phyloP scores from a whole-genome alignment of 1,140 invertebrate species.

The Drusus annulatus region DNA sequence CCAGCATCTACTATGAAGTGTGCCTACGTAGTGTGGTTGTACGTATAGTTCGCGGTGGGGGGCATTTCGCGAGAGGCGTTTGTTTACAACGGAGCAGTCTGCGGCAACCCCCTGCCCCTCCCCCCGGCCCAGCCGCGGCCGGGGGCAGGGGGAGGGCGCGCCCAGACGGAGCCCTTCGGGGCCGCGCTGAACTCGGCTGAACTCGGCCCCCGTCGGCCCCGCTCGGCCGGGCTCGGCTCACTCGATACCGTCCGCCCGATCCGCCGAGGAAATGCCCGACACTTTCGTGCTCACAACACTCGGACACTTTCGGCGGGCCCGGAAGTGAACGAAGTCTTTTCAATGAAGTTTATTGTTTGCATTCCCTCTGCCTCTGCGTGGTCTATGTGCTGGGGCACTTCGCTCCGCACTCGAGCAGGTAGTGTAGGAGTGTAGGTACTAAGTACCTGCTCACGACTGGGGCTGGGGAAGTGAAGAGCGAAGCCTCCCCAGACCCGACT shows the following conservation, averaged over 20 bases:
- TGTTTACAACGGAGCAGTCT: constrained; percentile 4
- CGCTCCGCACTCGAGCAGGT: not conserved
- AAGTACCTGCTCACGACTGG: too few species aligned
- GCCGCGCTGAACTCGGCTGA: too few species aligned
- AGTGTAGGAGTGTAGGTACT: not conserved
- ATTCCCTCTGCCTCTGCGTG: not conserved
- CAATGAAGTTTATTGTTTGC: constrained; percentile 37
- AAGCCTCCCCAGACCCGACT: too few species aligned
- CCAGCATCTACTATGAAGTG: too few species aligned
- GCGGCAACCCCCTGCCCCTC: too few species aligned
- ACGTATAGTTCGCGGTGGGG: not conserved
- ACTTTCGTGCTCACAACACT: too few species aligned
- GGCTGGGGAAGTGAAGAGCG: too few species aligned
- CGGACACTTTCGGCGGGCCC: not conserved
- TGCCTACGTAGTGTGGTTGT: too few species aligned
- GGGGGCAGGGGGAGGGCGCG: not conserved
- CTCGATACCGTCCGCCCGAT: too few species aligned
- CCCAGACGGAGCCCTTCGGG: constrained; percentile 34
- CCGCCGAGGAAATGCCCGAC: too few species aligned
- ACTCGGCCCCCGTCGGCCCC: not conserved
- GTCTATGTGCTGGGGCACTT: too few species aligned
- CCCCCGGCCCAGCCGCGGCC: too few species aligned
- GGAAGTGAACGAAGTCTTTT: constrained; percentile 26
- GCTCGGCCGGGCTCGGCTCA: not conserved
- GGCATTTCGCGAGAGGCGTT: constrained; percentile 5